Conservation (phyloP, 2,888 invertebrate genomes). For the Acronicta alni region DNA sequence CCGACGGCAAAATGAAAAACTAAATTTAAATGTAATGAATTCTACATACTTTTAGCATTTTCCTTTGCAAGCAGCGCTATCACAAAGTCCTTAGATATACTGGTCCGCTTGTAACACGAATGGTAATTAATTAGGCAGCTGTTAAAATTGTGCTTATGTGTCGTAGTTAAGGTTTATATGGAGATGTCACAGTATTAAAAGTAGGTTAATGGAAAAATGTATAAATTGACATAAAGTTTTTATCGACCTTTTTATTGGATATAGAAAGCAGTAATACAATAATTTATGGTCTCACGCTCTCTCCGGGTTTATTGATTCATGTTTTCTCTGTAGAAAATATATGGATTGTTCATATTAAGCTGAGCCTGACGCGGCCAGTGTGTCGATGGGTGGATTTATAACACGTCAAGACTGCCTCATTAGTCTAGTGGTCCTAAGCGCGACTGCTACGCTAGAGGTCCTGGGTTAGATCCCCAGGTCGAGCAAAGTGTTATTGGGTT, state of each 20-base stretch:
- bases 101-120: conserved; percentile 7
- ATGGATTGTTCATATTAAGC: background rate
- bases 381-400: too few relatives aligned
- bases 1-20: background rate
- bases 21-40: background rate
- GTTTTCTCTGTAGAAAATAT: background rate
- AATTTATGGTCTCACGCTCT: conserved; percentile 32
- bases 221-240: conserved; percentile 16
- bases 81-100: background rate
- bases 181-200: conserved; percentile 6
- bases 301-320: conserved; percentile 1
- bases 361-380: background rate
- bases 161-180: conserved; percentile 22
- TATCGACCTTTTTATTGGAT: conserved; percentile 5
- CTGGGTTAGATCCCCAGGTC: too few relatives aligned
- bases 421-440: too few relatives aligned
- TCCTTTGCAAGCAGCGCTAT: background rate
- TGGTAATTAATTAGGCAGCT: conserved; percentile 39
- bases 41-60: background rate
- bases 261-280: conserved; percentile 1
- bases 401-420: too few relatives aligned
- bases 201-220: conserved; percentile 21
- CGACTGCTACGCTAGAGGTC: too few relatives aligned
- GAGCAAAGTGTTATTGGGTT: too few relatives aligned
- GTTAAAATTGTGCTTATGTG: conserved; percentile 19